Evolutionary conservation across 1,140 invertebrate species (phyloP), one percentile per base, ranked within the genome.

Genomic region (Pissodes strobi): DNA sequence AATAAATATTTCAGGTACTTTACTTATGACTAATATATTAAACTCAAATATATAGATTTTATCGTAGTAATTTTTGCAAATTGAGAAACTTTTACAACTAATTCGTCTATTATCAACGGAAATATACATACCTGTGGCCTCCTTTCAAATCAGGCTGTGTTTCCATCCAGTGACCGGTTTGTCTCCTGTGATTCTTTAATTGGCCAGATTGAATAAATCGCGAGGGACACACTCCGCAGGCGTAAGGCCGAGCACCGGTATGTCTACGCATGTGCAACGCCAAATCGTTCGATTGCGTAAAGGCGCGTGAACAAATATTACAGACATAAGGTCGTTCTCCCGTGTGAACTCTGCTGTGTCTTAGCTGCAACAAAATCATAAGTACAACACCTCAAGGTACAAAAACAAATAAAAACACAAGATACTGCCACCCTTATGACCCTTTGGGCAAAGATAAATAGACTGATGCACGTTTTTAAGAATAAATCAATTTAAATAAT

Each of bases 301-400:
- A 80, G 2, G 77, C 74, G 10, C 79, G 69, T 12, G 76, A 73
- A 51, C 79, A 80, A 19, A 78, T 71, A 34, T 78, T 76, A 49
- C 83, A 84, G 15, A 73, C 65, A 60, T 78, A 83, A 0, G 78
- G 79, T 22, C 76, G 78, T 72, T 83, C 81, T 13, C 78, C 83
- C 75, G 79, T 74, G 60, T 79, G 77, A 1, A 79, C 77, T 43
- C 77, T 58, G 17, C 75, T 78, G 61, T 79, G 77, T 23, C 77
- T 48, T 19, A 78, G 59, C 76, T 78, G 51, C n/a, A n/a, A n/a
- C n/a, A n/a, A n/a, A 43, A 74, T 61, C 34, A 52, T 15, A 34
- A 51, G 1, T 34, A 5, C 1, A 34, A 34, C 9, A 1, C 13
- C 1, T 5, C 1, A 1, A 18, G 17, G 9, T 18, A n/a, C n/a